Evolutionary conservation across 2,113 vertebrate species (phyloP).

Genomic region (Himantopus leucocephalus): DNA sequence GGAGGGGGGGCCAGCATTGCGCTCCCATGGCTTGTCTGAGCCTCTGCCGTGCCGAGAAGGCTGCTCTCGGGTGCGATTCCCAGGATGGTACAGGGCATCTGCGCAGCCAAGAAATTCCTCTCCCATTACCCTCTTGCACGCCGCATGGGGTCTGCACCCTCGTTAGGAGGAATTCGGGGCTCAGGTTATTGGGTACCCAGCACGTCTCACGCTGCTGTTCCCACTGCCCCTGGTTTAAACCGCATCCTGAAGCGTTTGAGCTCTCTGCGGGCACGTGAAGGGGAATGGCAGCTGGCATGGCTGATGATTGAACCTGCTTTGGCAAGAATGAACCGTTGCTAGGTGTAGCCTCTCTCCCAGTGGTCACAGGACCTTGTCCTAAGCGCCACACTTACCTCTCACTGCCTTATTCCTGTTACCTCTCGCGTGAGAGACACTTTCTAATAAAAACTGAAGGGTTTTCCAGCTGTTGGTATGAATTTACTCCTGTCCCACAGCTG

Average conservation of each 20-base stretch:
- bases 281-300: neutral
- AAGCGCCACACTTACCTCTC: neutral
- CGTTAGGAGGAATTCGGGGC: accelerated
- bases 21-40: neutral
- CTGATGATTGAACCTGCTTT: neutral
- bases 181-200: neutral
- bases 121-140: neutral
- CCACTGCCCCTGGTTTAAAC: neutral
- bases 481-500: neutral
- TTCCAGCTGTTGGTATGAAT: neutral
- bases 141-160: neutral
- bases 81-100: neutral
- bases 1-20: neutral
- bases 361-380: neutral
- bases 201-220: accelerated
- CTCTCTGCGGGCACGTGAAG: accelerated
- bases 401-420: neutral
- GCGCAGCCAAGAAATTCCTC: neutral
- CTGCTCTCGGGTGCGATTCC: neutral
- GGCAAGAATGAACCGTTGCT: neutral
- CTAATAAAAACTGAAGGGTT: neutral
- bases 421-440: neutral
- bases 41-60: neutral
- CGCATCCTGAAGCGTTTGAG: neutral
- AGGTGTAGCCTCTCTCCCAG: neutral